Conservation (phyloP, 2,113 vertebrate genomes). For the Tauraco erythrolophus region DNA sequence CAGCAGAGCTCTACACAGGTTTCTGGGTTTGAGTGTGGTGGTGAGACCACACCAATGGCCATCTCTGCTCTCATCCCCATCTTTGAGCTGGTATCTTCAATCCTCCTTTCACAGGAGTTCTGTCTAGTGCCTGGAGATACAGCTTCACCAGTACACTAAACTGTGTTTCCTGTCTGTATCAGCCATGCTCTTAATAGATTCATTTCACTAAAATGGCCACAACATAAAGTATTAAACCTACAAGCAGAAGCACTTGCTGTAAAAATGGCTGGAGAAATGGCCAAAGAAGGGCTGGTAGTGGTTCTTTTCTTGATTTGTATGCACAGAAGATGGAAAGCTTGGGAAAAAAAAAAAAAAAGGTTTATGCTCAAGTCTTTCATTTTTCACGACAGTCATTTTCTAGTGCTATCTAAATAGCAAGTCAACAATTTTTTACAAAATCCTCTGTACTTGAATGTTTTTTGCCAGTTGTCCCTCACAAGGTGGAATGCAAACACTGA, state of each 20-base stretch:
- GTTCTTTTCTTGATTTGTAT: not conserved
- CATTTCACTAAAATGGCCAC: not conserved
- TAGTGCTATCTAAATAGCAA: not conserved
- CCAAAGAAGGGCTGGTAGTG: not conserved
- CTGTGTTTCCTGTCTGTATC: not conserved
- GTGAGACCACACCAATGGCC: rapidly evolving
- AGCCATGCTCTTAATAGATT: not conserved
- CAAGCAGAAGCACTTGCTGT: not conserved
- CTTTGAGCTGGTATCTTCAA: not conserved
- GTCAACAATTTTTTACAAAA: not conserved
- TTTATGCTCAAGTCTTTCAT: not conserved
- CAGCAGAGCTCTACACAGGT: not conserved
- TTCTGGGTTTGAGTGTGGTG: not conserved
- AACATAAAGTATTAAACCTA: not conserved
- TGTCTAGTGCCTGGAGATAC: not conserved
- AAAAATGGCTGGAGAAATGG: not conserved
- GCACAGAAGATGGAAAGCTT: not conserved
- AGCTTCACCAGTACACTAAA: not conserved
- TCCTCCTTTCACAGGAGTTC: not conserved
- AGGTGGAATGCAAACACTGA: not conserved
- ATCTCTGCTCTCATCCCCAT: not conserved
- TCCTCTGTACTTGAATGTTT: not conserved
- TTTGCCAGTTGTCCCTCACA: not conserved
- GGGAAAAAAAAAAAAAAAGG: not conserved
- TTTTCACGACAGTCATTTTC: not conserved